Base-by-base conservation (phyloP, 2,113 vertebrate genomes). In the Eretmochelys imbricata region DNA sequence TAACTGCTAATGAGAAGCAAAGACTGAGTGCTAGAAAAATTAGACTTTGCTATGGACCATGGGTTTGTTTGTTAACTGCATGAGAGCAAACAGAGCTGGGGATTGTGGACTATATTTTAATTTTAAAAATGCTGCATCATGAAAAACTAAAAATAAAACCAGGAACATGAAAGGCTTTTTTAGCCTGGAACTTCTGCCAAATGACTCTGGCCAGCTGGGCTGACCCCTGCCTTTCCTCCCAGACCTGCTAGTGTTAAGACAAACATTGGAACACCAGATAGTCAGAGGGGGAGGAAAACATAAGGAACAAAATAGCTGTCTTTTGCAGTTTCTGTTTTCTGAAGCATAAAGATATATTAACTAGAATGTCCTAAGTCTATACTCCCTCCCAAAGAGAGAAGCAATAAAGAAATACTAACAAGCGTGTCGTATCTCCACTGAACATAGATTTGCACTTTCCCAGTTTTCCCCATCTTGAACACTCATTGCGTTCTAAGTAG, bases 241-340 rank as follows among this genome's bases (percentile, higher is more conserved):
- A 53, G 89, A 53, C 31, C 87, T 96, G 80, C 49, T 80, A 0
- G 1, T 87, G 76, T 51, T 82, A 93, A 79, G 35, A 76, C 1
- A 75, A 42, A 87, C 79, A 91, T 1, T 20, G 90, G 88, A 38
- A 5, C 49, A 50, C 83, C 80, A 54, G 89, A 93, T 1, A 91
- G 42, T 85, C 35, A 89, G 82, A 1, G n/a, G 87, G n/a, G 83
- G 25, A 93, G 51, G 35, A 93, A 93, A 95, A 85, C 0, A 0
- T 20, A 82, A 90, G 69, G 80, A 78, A 51, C 4, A 8, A 92
- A 95, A 62, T 80, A 94, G 59, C 86, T 92, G 5, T 19, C 0
- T 86, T 93, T 69, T 53, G 22, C 88, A 91, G 49, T 92, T 94
- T 84, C 72, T 94, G 46, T 80, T 93, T 95, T 94, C 78, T 82